phyloP scores from a whole-genome alignment of 2,888 invertebrate species.

The Adineta ricciae region DNA sequence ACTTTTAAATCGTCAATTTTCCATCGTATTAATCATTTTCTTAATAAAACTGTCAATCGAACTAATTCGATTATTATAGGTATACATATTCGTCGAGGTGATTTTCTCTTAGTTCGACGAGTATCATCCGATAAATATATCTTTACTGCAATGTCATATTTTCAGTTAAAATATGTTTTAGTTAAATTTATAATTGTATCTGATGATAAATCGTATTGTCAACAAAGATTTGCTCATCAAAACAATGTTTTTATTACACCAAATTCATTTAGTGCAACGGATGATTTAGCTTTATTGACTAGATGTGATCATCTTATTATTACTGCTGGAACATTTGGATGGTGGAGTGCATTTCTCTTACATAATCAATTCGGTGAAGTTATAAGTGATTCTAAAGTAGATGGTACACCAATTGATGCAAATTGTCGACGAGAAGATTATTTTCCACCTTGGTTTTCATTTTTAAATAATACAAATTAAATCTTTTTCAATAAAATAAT shows the following conservation, averaged over 20 bases:
- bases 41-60: too few relatives aligned
- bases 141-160: not conserved
- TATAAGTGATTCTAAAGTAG: too few relatives aligned
- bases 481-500: too few relatives aligned
- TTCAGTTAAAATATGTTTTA: not conserved
- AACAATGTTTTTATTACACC: not conserved
- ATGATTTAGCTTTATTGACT: not conserved
- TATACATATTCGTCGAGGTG: not conserved
- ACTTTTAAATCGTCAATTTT: not conserved
- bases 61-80: not conserved
- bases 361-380: too few relatives aligned
- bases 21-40: not conserved
- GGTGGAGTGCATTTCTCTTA: not conserved
- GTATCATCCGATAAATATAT: not conserved
- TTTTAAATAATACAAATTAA: too few relatives aligned
- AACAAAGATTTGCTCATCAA: not conserved
- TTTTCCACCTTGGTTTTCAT: too few relatives aligned
- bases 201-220: not conserved
- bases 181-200: not conserved
- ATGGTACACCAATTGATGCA: too few relatives aligned
- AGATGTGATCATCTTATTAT: not conserved
- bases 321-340: not conserved
- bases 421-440: too few relatives aligned
- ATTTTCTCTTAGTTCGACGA: not conserved
- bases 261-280: not conserved